A percentile compares a stretch with the other conserved stretches of the same genome.
phyloP scores from a whole-genome alignment of 2,888 invertebrate species.

The Callinectes sapidus region DNA sequence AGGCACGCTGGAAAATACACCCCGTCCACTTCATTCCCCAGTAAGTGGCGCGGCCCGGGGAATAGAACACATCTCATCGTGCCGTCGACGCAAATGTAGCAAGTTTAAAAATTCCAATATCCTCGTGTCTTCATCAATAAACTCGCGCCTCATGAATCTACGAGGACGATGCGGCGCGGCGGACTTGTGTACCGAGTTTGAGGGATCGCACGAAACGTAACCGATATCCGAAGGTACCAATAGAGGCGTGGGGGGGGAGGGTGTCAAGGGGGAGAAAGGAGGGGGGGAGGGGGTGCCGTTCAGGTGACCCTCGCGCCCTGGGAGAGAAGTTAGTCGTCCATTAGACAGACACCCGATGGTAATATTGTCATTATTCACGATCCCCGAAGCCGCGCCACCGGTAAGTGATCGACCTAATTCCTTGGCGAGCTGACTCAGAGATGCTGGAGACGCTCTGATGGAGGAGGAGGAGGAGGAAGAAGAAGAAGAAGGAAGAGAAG shows the following conservation, averaged over 20 bases:
- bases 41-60: neutral
- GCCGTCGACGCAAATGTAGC: slow-evolving; percentile 21
- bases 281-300: neutral
- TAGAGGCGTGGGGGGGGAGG: neutral
- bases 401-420: slow-evolving; percentile 34
- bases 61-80: slow-evolving; percentile 20
- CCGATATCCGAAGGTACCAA: neutral
- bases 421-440: slow-evolving; percentile 10
- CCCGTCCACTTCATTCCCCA: neutral
- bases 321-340: slow-evolving; percentile 26
- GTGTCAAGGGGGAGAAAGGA: too few species aligned
- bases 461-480: neutral
- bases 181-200: neutral
- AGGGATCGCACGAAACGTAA: neutral
- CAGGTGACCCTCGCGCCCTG: neutral
- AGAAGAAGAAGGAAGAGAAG: neutral
- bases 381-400: neutral
- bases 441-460: neutral
- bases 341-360: slow-evolving; percentile 11
- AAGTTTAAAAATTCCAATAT: slow-evolving; percentile 36
- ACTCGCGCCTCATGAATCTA: neutral
- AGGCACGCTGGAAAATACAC: slow-evolving; percentile 7
- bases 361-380: slow-evolving; percentile 32
- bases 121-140: slow-evolving; percentile 33
- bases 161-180: neutral